Evolutionary conservation across 2,797 vertebrate species (phyloP).

Genomic region (Peromyscus nudipes): DNA sequence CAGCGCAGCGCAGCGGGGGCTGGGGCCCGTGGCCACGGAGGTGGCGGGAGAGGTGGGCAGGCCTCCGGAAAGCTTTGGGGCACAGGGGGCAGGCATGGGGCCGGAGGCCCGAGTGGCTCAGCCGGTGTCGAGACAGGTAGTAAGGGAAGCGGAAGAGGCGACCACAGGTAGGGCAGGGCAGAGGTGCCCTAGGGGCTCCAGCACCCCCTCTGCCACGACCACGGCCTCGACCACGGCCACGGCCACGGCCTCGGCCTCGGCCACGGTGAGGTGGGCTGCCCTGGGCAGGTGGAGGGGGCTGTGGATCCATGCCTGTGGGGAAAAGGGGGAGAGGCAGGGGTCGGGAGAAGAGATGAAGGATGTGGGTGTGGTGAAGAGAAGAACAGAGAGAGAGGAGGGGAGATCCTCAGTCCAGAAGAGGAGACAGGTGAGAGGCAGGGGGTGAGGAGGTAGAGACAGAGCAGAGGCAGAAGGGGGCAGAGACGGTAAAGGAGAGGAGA

Average conservation of each 20-base stretch:
- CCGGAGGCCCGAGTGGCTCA: conserved; percentile 80
- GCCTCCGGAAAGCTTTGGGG: conserved; percentile 82
- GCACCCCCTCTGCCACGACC: conserved; percentile 66
- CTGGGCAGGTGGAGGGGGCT: conserved; percentile 89
- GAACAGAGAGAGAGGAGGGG: no score
- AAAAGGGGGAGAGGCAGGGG: conserved; percentile 73
- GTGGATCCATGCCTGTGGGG: conserved; percentile 84
- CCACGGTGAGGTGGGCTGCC: conserved; percentile 86
- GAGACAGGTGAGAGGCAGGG: neutral
- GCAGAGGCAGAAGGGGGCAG: conserved; percentile 57
- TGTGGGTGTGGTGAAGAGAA: neutral
- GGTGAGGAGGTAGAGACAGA: conserved; percentile 4
- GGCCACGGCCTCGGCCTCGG: conserved; percentile 86
- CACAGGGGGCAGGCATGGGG: conserved; percentile 82
- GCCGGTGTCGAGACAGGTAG: conserved; percentile 83
- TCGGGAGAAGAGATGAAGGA: neutral
- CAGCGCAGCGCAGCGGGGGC: conserved; percentile 78
- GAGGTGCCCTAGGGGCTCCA: conserved; percentile 66
- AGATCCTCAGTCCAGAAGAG: neutral
- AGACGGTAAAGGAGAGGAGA: neutral
- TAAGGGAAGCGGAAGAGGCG: conserved; percentile 84
- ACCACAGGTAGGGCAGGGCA: conserved; percentile 82
- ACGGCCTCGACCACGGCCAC: conserved; percentile 81
- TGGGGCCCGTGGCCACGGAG: conserved; percentile 78
- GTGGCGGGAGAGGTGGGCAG: conserved; percentile 80